phyloP scores from a whole-genome alignment of 2,888 invertebrate genomes.

The Lottia scabra region DNA sequence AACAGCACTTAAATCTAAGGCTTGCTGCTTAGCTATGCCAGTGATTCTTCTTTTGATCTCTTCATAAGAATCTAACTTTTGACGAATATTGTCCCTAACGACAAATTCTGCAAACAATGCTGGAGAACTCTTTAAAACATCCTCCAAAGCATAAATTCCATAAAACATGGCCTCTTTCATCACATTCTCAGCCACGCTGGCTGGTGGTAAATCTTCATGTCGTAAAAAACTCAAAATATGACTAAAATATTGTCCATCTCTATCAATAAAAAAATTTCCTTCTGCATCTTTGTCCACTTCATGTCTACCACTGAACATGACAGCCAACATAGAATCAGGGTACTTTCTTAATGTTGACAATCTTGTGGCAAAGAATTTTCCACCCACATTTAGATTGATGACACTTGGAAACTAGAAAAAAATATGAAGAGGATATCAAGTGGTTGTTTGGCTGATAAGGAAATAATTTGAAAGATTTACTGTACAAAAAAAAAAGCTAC shows the following conservation, averaged over 20 bases:
- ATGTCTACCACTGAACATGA: conserved; percentile 63
- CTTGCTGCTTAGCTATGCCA: conserved; percentile 38
- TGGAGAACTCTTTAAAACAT: conserved; percentile 46
- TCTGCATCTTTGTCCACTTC: conserved; percentile 47
- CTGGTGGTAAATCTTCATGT: conserved; percentile 52
- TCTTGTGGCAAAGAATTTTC: conserved; percentile 51
- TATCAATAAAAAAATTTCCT: conserved; percentile 59
- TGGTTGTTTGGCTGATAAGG: too few relatives aligned
- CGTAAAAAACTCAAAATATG: conserved; percentile 58
- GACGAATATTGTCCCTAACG: conserved; percentile 44
- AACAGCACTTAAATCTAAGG: conserved; percentile 36
- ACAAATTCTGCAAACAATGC: conserved; percentile 45
- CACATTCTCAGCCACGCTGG: conserved; percentile 43
- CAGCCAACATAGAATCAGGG: conserved; percentile 59
- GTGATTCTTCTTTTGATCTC: conserved; percentile 40
- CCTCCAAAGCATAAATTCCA: conserved; percentile 46
- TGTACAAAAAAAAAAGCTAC: too few relatives aligned
- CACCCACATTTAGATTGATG: conserved; percentile 59
- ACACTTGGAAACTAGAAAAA: conserved; percentile 49
- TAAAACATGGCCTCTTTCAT: conserved; percentile 58
- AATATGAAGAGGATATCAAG: background rate
- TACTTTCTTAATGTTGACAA: conserved; percentile 53
- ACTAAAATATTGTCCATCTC: conserved; percentile 54
- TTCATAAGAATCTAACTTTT: conserved; percentile 39
- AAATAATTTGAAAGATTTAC: too few relatives aligned